These are phyloP conservation scores for Lerema accius DNA, from an alignment of 1,140 invertebrate species.

Conservation along the genomic window DNA sequence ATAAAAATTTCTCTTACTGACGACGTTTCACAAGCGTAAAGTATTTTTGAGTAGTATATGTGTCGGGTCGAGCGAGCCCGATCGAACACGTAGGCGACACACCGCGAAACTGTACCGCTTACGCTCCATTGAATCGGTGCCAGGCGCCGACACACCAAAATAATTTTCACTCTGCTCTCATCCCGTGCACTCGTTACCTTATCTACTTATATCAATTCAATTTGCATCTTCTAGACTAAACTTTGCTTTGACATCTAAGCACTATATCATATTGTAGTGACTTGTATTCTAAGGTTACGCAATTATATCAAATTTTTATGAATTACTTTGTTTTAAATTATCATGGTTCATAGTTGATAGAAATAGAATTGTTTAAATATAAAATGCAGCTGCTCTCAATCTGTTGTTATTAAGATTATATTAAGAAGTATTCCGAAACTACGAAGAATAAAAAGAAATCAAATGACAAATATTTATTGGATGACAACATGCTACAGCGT, in stretches of 20 bases:
- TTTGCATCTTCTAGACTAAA: slow-evolving; percentile 43
- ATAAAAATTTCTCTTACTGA: slow-evolving; percentile 39
- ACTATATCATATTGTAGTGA: no score
- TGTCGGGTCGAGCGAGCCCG: slow-evolving; percentile 49
- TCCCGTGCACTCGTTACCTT: slow-evolving; percentile 48
- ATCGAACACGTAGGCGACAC: slow-evolving; percentile 55
- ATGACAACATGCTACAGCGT: background rate
- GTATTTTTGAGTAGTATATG: slow-evolving; percentile 58
- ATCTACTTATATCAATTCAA: slow-evolving; percentile 44
- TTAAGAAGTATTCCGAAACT: no score
- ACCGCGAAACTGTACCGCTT: slow-evolving; percentile 46
- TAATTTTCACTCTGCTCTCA: slow-evolving; percentile 65
- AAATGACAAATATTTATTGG: background rate
- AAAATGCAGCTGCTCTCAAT: no score
- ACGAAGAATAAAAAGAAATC: no score
- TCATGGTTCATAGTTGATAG: no score
- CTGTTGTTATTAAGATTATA: no score
- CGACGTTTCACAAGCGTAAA: slow-evolving; percentile 56
- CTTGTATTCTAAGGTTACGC: no score
- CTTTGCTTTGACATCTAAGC: slow-evolving; percentile 17
- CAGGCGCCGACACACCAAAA: slow-evolving; percentile 69
- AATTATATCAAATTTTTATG: no score
- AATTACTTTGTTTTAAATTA: no score
- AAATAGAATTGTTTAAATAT: background rate
- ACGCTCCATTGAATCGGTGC: slow-evolving; percentile 64